A percentile compares a stretch with the other conserved stretches of the same genome.
These are phyloP conservation scores for Uropetala carovei DNA, from an alignment of 2,888 invertebrate species.

Conservation along the genomic window DNA sequence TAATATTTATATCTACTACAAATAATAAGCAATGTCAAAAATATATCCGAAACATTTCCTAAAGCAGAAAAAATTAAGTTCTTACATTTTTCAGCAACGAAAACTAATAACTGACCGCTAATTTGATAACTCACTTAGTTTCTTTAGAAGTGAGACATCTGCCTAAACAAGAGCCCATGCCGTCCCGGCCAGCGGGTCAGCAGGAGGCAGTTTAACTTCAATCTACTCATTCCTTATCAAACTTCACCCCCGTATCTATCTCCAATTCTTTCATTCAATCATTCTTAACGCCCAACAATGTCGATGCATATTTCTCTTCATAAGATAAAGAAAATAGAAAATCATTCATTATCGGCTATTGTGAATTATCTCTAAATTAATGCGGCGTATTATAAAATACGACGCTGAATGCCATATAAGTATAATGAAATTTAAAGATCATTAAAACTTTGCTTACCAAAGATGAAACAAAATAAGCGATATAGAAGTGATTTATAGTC, in stretches of 20 bases:
- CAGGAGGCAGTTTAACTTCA: constrained; percentile 47
- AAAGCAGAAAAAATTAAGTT: too few species aligned
- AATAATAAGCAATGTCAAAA: too few species aligned
- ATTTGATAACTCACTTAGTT: constrained; percentile 2
- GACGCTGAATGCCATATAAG: neutral
- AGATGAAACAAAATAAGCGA: too few species aligned
- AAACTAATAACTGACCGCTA: neutral
- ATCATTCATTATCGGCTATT: neutral
- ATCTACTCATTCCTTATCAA: constrained; percentile 48
- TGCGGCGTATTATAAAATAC: neutral
- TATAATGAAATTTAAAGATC: neutral
- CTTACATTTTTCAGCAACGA: neutral
- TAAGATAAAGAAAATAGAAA: neutral
- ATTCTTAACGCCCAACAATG: neutral
- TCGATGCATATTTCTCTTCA: neutral
- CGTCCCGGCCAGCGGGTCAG: constrained; percentile 64
- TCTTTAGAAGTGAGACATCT: constrained; percentile 43
- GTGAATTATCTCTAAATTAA: neutral
- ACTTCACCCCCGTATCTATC: constrained; percentile 30
- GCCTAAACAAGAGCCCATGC: constrained; percentile 59
- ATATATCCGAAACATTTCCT: too few species aligned
- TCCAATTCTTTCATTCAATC: constrained; percentile 14
- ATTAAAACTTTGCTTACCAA: too few species aligned
- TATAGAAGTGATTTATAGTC: too few species aligned
- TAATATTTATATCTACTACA: too few species aligned